Evolutionary conservation across 2,797 vertebrate genomes (phyloP), one percentile per base, ranked within the genome.

Genomic region (Sphenodon punctatus): DNA sequence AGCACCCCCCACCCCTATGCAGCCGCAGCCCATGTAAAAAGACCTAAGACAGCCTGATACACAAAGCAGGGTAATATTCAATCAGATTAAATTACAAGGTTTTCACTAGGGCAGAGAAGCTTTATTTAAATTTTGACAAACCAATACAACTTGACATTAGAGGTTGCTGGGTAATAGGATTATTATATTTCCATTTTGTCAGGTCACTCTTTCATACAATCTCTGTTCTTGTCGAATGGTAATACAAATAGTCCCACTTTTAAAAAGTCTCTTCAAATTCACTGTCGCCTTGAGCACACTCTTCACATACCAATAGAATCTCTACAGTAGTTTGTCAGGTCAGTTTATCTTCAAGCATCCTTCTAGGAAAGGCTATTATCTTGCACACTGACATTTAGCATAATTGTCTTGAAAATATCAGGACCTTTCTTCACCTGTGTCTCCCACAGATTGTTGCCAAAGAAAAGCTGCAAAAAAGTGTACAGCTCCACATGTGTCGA

Each of bases 261-360:
- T 4, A 82, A 69, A 49, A 10, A 10, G 45, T 20, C 3, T 5
- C 10, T 1, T 0, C 3, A 49, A 25, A 3, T 75, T 63, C 10
- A 46, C 12, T 10, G 75, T 71, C 20, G 58, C 14, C 72, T 71
- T 19, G 20, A 88, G 49, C 48, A 49, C 25, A 49, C 25, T 49
- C 11, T 49, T 49, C 25, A 49, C n/a, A n/a, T 49, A 48, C n/a
- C 51, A 12, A 77, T 36, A 4, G 51, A 15, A 71, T 8, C 8
- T 20, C 51, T 25, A 48, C 14, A 64, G 63, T 68, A 55, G 43
- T 1, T 58, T 71, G 3, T 46, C 22, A 46, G 46, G 45, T 23
- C 22, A 23, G 23, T 43, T 5, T 2, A 3, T 25, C 6, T 5
- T 2, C 1, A 4, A 64, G 56, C 34, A 0, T 2, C 27, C 7